Percentiles rank a stretch among this genome's conserved stretches.
Evolutionary conservation across 2,113 vertebrate species (phyloP).

Genomic region (Lampris megalopsis): DNA sequence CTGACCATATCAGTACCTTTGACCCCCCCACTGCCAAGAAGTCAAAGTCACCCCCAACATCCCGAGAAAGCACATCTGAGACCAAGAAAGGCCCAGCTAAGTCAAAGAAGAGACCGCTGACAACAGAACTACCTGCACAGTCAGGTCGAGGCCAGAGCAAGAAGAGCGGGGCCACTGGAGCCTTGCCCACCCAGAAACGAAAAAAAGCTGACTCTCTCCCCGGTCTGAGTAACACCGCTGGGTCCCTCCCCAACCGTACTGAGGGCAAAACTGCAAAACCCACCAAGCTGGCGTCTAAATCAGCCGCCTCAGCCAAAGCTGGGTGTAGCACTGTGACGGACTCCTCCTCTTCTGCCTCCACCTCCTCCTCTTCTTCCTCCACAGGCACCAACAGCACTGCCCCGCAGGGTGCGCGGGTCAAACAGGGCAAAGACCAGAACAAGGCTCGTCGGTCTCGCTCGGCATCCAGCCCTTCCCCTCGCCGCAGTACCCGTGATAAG

Average conservation of each 20-base stretch:
- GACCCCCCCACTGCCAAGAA: constrained; percentile 95
- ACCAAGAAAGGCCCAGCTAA: constrained; percentile 89
- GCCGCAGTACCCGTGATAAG: constrained; percentile 97
- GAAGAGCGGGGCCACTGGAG: constrained; percentile 90
- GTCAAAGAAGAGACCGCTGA: constrained; percentile 92
- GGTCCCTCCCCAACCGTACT: constrained; percentile 89
- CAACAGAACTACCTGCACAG: constrained; percentile 86
- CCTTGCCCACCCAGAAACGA: constrained; percentile 93
- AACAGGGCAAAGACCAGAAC: constrained; percentile 99
- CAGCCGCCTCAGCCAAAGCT: constrained; percentile 99
- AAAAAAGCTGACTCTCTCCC: constrained; percentile 93
- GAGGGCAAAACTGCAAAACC: constrained; percentile 98
- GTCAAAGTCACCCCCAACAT: constrained; percentile 89
- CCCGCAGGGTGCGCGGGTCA: constrained; percentile 93
- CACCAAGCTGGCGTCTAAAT: constrained; percentile 99
- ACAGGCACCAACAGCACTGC: constrained; percentile 86
- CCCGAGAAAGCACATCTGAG: constrained; percentile 88
- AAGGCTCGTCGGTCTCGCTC: constrained; percentile 96
- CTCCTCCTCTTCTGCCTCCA: constrained; percentile 95
- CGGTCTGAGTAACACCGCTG: constrained; percentile 90
- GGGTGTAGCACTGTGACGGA: constrained; percentile 99
- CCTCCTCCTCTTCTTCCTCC: constrained; percentile 91
- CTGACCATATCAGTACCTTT: constrained; percentile 92
- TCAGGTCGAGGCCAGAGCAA: constrained; percentile 91
- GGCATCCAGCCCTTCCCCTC: constrained; percentile 96